Evolutionary conservation across 2,888 invertebrate genomes (phyloP).

Genomic region (Lordiphosa fenestrarum): DNA sequence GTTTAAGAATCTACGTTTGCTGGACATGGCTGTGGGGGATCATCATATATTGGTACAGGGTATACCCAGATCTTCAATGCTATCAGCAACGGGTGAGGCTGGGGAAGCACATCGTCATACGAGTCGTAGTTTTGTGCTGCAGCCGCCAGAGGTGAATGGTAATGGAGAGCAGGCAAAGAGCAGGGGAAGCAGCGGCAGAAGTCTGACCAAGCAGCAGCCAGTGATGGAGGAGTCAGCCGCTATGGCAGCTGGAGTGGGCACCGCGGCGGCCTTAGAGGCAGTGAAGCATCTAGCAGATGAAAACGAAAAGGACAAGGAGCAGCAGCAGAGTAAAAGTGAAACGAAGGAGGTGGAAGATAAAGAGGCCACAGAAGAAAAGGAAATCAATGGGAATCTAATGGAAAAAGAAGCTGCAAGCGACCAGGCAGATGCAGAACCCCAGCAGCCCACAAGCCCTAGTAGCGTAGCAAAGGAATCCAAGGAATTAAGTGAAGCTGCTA

Average conservation of each 20-base stretch:
- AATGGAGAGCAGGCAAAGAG: conserved; percentile 33
- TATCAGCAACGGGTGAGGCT: conserved; percentile 55
- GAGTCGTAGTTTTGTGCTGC: conserved; percentile 68
- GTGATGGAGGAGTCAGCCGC: conserved; percentile 30
- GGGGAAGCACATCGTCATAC: conserved; percentile 55
- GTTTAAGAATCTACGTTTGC: conserved; percentile 77
- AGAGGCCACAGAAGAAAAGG: background rate
- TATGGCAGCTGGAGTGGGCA: conserved; percentile 3
- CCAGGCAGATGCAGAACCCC: conserved; percentile 1
- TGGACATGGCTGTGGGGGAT: conserved; percentile 78
- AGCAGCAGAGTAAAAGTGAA: background rate
- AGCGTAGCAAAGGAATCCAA: background rate
- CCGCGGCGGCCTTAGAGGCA: conserved; percentile 47
- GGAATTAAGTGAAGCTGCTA: background rate
- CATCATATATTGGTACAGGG: conserved; percentile 79
- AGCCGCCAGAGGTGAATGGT: conserved; percentile 52
- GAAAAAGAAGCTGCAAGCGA: background rate
- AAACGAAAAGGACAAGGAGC: conserved; percentile 23
- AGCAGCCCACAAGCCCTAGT: too few relatives aligned
- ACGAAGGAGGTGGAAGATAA: background rate
- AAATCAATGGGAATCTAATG: background rate
- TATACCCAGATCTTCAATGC: conserved; percentile 70
- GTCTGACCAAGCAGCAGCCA: conserved; percentile 41
- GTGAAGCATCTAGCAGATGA: conserved; percentile 56
- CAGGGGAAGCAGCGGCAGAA: conserved; percentile 42